Percentiles rank a stretch among this genome's conserved stretches.
Conservation (phyloP, 2,113 vertebrate genomes). For the Campylorhamphus procurvoides region DNA sequence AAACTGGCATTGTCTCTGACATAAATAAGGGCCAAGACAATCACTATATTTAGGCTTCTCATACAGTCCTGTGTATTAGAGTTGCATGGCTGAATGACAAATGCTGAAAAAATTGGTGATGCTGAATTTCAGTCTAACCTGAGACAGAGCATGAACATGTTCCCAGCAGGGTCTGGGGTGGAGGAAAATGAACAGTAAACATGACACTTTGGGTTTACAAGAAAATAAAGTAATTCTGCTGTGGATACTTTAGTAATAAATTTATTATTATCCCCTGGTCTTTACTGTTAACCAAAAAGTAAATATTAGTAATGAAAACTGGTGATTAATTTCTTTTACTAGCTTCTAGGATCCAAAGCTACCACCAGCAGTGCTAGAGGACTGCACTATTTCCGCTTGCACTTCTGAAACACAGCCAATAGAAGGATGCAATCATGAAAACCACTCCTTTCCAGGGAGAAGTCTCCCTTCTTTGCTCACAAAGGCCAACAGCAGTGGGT, state of each 20-base stretch:
- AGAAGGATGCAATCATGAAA: not conserved
- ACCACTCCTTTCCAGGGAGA: not conserved
- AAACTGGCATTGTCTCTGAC: slow-evolving; percentile 29
- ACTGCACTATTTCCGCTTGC: not conserved
- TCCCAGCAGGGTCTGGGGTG: not conserved
- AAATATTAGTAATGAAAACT: not conserved
- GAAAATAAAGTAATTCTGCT: not conserved
- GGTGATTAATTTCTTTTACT: not conserved
- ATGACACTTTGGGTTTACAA: not conserved
- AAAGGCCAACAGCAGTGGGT: rapidly evolving
- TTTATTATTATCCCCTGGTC: not conserved
- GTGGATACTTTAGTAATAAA: not conserved
- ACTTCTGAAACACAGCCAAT: not conserved
- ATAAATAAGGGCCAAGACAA: not conserved
- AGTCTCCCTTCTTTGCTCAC: not conserved
- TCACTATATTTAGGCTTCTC: not conserved
- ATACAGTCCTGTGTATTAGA: not conserved
- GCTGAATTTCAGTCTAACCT: not conserved
- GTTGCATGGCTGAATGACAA: not conserved
- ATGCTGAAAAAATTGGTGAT: not conserved
- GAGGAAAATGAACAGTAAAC: not conserved
- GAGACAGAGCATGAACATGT: not conserved
- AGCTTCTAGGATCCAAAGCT: not conserved
- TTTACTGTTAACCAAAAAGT: not conserved
- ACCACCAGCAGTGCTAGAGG: not conserved